Evolutionary conservation across 2,113 vertebrate genomes (phyloP), one percentile per base, ranked within the genome.

Genomic region (Collichthys lucidus): DNA sequence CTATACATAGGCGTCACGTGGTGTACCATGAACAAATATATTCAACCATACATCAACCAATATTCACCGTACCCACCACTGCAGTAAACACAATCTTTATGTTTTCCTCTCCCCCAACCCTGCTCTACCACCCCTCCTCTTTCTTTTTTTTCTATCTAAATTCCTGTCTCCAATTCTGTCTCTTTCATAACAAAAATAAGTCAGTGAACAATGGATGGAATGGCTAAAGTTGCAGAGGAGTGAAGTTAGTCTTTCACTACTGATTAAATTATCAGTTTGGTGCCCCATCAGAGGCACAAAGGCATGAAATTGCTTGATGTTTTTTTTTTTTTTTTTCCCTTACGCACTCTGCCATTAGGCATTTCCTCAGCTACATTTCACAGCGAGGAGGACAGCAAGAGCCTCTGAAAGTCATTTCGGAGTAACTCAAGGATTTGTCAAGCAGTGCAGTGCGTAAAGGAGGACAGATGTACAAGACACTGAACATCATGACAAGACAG

Each of bases 281-380:
- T 47, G 72, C 87, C 85, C 79, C 82, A 87, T 89, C 19, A 35
- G 76, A 91, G n/a, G 80, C 88, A 86, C 81, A 74, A 87, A 79
- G 84, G 89, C 92, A 90, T 93, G 92, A 94, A 94, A 95, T 95
- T 91, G 83, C 88, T 92, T 91, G 88, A 92, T 81, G 78, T 90
- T 89, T 88, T 90, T 79, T 77, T 82, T 74, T 31, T 31, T 31
- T 31, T 31, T 31, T 31, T 4, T 31, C 4, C 71, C 46, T 73
- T 80, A 81, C 61, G 66, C 74, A 80, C 69, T 79, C 75, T 82
- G 80, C 86, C 86, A 88, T 93, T 82, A 91, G 85, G 80, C 80
- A 87, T 89, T 91, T 91, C 77, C 80, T 83, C 50, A 9, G 78
- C 77, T 87, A 86, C 90, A 76, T 92, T 91, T 91, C 85, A 89